phyloP scores from a whole-genome alignment of 2,888 invertebrate species.

The Lymantria dispar region DNA sequence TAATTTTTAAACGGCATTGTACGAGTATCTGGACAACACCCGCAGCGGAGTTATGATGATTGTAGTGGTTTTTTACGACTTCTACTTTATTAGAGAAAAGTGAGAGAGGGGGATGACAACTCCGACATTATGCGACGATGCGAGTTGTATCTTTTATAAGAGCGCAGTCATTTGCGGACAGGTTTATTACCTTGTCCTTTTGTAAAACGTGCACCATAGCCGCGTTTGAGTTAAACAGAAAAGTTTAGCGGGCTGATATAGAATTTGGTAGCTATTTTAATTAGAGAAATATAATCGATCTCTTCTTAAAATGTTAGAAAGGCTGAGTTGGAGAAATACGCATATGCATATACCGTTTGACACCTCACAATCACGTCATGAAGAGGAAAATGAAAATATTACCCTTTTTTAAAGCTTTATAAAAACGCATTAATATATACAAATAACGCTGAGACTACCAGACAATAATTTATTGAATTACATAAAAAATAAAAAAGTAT shows the following conservation, averaged over 20 bases:
- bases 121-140: slow-evolving; percentile 54
- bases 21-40: slow-evolving; percentile 41
- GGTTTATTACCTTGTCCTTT: slow-evolving; percentile 62
- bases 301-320: too few species aligned
- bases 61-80: slow-evolving; percentile 76
- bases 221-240: slow-evolving; percentile 36
- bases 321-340: too few species aligned
- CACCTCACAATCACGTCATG: too few species aligned
- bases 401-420: too few species aligned
- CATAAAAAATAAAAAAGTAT: too few species aligned
- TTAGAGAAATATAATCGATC: background rate
- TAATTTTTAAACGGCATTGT: slow-evolving; percentile 66
- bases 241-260: slow-evolving; percentile 33
- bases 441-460: too few species aligned
- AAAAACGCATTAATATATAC: too few species aligned
- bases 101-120: slow-evolving; percentile 49
- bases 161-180: slow-evolving; percentile 53
- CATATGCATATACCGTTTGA: too few species aligned
- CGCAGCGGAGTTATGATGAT: slow-evolving; percentile 71
- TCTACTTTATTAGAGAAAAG: slow-evolving; percentile 72
- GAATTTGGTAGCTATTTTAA: background rate
- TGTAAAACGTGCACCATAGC: slow-evolving; percentile 48
- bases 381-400: too few species aligned
- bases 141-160: slow-evolving; percentile 65
- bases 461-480: too few species aligned